These are phyloP conservation scores for Nebria salina DNA, from an alignment of 2,888 invertebrate genomes.

Conservation along the genomic window DNA sequence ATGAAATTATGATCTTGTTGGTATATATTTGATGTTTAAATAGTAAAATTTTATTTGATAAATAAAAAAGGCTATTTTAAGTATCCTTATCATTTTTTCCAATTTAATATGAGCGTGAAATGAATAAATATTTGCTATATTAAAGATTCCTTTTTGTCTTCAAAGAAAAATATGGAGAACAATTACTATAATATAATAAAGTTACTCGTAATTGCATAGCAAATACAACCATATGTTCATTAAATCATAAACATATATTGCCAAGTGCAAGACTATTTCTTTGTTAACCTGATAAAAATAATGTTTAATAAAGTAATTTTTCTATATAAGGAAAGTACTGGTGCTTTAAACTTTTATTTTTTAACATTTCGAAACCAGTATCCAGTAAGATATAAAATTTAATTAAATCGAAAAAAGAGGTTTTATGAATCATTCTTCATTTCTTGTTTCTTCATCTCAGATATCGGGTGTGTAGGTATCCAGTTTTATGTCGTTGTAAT, in stretches of 20 bases:
- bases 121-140: too few relatives aligned
- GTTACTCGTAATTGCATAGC: background rate
- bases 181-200: background rate
- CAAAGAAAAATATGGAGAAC: background rate
- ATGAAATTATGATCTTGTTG: too few relatives aligned
- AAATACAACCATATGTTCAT: too few relatives aligned
- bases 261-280: background rate
- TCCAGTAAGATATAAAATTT: background rate
- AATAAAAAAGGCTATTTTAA: too few relatives aligned
- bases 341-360: background rate
- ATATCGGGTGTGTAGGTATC: background rate
- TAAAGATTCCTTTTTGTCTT: too few relatives aligned
- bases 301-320: background rate
- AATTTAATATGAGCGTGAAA: too few relatives aligned
- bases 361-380: background rate
- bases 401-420: background rate
- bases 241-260: background rate
- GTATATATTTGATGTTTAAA: too few relatives aligned
- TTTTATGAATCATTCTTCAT: background rate
- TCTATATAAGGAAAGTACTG: background rate
- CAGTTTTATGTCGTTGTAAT: background rate
- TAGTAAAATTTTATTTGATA: too few relatives aligned
- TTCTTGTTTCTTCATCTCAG: slow-evolving; percentile 1
- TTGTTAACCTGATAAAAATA: background rate
- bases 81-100: too few relatives aligned